Conservation (phyloP, 2,888 invertebrate species). For the Orthosia gothica region DNA sequence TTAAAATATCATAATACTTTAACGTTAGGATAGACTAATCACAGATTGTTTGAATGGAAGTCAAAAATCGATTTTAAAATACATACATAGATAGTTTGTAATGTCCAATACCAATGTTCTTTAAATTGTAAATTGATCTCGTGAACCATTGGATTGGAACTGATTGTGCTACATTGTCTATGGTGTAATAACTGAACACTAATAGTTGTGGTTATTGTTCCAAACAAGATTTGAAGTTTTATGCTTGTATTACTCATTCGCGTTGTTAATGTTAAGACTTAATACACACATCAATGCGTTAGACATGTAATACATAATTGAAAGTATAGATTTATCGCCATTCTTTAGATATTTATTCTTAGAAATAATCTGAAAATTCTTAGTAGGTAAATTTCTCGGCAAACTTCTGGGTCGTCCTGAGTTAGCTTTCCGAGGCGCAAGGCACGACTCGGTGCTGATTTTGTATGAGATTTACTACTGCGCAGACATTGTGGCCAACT, state of each 20-base stretch:
- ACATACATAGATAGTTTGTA: slow-evolving; percentile 55
- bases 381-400: slow-evolving; percentile 11
- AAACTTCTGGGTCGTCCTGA: too few relatives aligned
- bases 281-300: slow-evolving; percentile 17
- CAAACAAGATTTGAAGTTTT: slow-evolving; percentile 41
- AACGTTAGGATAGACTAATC: slow-evolving; percentile 52
- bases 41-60: slow-evolving; percentile 49
- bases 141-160: slow-evolving; percentile 63
- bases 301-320: slow-evolving; percentile 55
- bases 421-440: too few relatives aligned
- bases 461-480: too few relatives aligned
- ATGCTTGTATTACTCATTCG: slow-evolving; percentile 54
- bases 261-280: slow-evolving; percentile 24
- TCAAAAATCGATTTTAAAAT: slow-evolving; percentile 55
- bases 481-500: too few relatives aligned
- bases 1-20: slow-evolving; percentile 52
- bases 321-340: slow-evolving; percentile 52
- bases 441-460: too few relatives aligned
- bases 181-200: slow-evolving; percentile 46
- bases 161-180: slow-evolving; percentile 48
- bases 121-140: slow-evolving; percentile 69
- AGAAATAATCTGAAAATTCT: slow-evolving; percentile 57
- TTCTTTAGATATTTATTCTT: slow-evolving; percentile 68
- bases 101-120: slow-evolving; percentile 63
- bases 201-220: slow-evolving; percentile 45